A percentile compares a stretch with the other conserved stretches of the same genome.
Conservation (phyloP, 2,888 invertebrate genomes). For the Drosophila pullipes region DNA sequence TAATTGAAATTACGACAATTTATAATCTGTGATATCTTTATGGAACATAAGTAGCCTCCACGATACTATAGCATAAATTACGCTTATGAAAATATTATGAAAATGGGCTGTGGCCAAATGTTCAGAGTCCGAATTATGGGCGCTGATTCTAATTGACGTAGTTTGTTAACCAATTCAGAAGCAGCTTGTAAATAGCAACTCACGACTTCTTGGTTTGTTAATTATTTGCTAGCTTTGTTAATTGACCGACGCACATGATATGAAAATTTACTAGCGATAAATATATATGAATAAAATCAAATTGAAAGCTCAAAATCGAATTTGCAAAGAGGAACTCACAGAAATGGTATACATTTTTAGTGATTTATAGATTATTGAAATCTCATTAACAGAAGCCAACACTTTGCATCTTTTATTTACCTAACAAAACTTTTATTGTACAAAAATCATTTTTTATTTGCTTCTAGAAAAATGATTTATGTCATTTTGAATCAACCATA, state of each 20-base stretch:
- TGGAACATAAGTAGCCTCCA: slow-evolving; percentile 5
- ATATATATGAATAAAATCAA: slow-evolving; percentile 18
- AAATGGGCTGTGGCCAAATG: background rate
- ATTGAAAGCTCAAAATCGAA: background rate
- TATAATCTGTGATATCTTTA: slow-evolving; percentile 32
- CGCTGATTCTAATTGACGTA: slow-evolving; percentile 59
- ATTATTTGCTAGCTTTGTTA: slow-evolving; percentile 39
- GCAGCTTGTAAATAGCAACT: slow-evolving; percentile 44
- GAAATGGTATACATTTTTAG: background rate
- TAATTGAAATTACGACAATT: slow-evolving; percentile 30
- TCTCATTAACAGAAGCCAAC: background rate
- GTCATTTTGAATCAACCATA: background rate
- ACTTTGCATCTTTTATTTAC: background rate
- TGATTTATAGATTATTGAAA: background rate
- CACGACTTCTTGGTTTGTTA: slow-evolving; percentile 39
- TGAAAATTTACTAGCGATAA: slow-evolving; percentile 21
- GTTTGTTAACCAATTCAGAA: slow-evolving; percentile 62
- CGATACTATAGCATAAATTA: background rate
- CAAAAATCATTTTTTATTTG: background rate
- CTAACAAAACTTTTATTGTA: background rate
- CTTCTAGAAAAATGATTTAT: background rate
- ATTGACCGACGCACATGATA: slow-evolving; percentile 29
- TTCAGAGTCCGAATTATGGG: slow-evolving; percentile 19
- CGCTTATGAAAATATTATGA: background rate
- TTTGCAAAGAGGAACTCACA: background rate